Conservation (phyloP, 1,140 invertebrate genomes). For the Proales similis region DNA sequence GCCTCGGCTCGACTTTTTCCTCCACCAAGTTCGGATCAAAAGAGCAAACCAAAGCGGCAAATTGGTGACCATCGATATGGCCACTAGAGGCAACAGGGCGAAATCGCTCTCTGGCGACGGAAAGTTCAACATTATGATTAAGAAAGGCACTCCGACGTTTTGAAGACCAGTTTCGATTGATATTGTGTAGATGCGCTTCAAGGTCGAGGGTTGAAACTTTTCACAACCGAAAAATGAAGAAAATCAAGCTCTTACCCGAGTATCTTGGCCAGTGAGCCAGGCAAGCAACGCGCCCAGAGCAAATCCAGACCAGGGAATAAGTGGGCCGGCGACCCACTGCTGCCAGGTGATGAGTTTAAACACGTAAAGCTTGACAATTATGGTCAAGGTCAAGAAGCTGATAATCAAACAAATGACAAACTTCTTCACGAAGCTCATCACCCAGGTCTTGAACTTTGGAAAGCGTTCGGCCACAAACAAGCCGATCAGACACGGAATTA, state of each 20-base stretch:
- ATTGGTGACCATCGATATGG: conserved; percentile 87
- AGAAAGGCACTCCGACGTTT: conserved; percentile 53
- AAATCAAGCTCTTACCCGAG: conserved; percentile 1
- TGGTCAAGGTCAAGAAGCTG: conserved; percentile 60
- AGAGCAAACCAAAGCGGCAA: conserved; percentile 60
- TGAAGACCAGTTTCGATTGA: conserved; percentile 57
- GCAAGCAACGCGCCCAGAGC: conserved; percentile 59
- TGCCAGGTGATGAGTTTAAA: conserved; percentile 49
- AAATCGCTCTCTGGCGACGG: conserved; percentile 53
- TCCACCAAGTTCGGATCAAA: conserved; percentile 2
- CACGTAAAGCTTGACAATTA: conserved; percentile 6
- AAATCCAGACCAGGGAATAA: conserved; percentile 78
- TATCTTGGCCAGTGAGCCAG: conserved; percentile 42
- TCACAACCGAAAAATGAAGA: neutral
- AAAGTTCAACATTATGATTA: conserved; percentile 53
- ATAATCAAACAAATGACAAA: conserved; percentile 77
- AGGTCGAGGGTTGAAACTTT: neutral
- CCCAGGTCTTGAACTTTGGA: neutral
- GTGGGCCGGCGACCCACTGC: conserved; percentile 59
- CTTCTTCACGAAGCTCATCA: conserved; percentile 53
- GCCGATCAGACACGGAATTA: conserved; percentile 31
- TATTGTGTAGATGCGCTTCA: conserved; percentile 52
- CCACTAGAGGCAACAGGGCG: conserved; percentile 50
- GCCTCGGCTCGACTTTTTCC: neutral
- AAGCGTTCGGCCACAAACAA: conserved; percentile 8